Base-by-base conservation (phyloP, 2,888 invertebrate genomes). In the Zelleria hepariella region DNA sequence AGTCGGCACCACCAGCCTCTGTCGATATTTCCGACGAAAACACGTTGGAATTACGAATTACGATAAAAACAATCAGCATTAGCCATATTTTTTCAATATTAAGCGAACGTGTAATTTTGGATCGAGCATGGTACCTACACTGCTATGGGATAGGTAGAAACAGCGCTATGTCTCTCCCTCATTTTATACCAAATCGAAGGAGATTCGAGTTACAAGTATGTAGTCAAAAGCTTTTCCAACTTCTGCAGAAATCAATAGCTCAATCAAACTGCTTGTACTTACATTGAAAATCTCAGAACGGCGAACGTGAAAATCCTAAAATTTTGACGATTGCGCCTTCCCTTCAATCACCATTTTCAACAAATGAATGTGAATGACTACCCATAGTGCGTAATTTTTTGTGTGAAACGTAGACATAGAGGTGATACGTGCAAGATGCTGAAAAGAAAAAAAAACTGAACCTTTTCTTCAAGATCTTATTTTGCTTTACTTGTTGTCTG, bases 311-410 rank as follows among this genome's bases (percentile, higher is more conserved):
- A 86, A 82, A 82, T 77, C 73, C 65, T 67, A 74, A 73, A 74
- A 77, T 78, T 80, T 73, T 78, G 76, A 80, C 81, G 78, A 80
- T 75, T 74, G 77, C 75, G 74, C 77, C 71, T 74, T 81, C 80
- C 82, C 87, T 84, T 85, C 82, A 80, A 81, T n/a, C 82, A 81
- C 86, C 87, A 88, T 87, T 84, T 87, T 82, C 83, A 82, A 87
- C 85, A 87, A 86, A 86, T 86, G 87, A 87, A 82, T 80, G 57
- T 86, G 87, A 87, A 82, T 80, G 57, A 79, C 69, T 73, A 69
- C 60, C 64, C 64, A 65, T 71, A 75, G 72, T 65, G 73, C 69
- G 76, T 76, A 78, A 52, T 3, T 49, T 42, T 32, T 42, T 49
- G 4, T 42, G 32, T 15, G 32, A 42, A 42, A 15, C 32, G 32